Conservation (phyloP, 1,140 invertebrate species). For the Cepaea nemoralis region DNA sequence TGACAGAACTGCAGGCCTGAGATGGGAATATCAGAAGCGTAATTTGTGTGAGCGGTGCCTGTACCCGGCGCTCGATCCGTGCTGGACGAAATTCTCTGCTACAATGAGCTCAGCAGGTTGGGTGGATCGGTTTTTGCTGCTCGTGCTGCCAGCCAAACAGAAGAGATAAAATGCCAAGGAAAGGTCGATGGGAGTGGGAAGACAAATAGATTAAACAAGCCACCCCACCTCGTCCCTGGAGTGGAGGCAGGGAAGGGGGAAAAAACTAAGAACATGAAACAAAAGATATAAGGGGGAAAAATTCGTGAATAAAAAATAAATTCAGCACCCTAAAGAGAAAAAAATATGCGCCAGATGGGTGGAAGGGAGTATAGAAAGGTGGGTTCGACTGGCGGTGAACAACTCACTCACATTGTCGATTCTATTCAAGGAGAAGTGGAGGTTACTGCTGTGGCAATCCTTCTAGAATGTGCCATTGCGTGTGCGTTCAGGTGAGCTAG, state of each 20-base stretch:
- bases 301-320: background rate
- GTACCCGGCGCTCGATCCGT: background rate
- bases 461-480: background rate
- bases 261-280: background rate
- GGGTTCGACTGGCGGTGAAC: background rate
- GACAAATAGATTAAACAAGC: background rate
- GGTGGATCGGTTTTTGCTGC: slow-evolving; percentile 5
- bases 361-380: background rate
- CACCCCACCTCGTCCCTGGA: too few species aligned
- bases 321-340: background rate
- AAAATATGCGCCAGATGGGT: background rate
- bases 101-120: slow-evolving; percentile 9
- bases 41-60: background rate
- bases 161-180: background rate
- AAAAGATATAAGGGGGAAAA: background rate
- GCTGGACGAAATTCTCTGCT: background rate
- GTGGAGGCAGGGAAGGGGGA: background rate
- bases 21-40: background rate
- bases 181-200: background rate
- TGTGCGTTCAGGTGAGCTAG: too few species aligned
- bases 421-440: slow-evolving; percentile 14
- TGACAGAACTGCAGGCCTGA: background rate
- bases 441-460: background rate
- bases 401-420: background rate
- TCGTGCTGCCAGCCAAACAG: background rate